Conservation (phyloP, 2,113 vertebrate genomes). For the Gopherus evgoodei region DNA sequence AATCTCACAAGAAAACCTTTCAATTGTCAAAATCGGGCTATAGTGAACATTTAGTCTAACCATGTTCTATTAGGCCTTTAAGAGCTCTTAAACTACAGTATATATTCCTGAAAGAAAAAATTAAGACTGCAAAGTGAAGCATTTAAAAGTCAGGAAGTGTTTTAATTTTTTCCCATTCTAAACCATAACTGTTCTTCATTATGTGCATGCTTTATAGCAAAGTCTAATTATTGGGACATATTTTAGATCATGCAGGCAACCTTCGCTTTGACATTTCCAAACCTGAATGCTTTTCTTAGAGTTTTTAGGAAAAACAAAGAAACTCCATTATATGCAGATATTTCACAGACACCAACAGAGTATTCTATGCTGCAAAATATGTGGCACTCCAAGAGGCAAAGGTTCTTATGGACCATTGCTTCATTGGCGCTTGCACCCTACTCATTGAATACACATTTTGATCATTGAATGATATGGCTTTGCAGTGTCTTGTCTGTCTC, state of each 20-base stretch:
- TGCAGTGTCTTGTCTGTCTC: background rate
- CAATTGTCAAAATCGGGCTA: background rate
- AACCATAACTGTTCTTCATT: background rate
- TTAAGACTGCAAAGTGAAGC: background rate
- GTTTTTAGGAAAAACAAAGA: background rate
- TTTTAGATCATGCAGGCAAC: background rate
- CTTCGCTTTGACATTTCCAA: background rate
- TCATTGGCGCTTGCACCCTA: background rate
- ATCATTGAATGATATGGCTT: background rate
- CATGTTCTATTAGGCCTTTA: background rate
- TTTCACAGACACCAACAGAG: background rate
- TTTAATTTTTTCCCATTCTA: background rate
- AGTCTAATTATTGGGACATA: background rate
- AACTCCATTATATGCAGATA: background rate
- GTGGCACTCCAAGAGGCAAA: background rate
- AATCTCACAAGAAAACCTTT: background rate
- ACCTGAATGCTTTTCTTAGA: background rate
- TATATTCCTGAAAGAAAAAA: background rate
- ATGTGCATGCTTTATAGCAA: background rate
- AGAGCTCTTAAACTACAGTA: background rate
- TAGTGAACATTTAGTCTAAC: background rate
- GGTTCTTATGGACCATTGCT: background rate
- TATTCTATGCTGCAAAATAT: background rate
- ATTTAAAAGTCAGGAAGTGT: background rate
- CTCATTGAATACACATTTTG: background rate